Base-by-base conservation (phyloP, 2,888 invertebrate species). In the Clusia tigrina region DNA sequence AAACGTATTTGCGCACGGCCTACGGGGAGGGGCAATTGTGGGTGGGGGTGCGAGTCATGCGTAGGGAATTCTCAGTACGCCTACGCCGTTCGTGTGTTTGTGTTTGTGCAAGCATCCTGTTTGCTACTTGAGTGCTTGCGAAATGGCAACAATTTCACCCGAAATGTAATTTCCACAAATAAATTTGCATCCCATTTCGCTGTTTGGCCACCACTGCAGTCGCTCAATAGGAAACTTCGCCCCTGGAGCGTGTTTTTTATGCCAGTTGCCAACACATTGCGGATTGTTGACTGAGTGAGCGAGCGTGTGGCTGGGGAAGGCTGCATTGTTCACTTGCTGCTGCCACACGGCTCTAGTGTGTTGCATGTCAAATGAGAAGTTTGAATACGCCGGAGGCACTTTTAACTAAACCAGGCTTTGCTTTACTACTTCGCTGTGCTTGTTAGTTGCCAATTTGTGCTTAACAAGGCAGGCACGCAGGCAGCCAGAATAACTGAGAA, bases 361-460 rank as follows among this genome's bases (percentile, higher is more conserved):
- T 54, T 54, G 54, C 25, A 26, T 25, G 54, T 25, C 26, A 42
- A 53, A 58, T 63, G 42, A 58, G 65, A 70, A 61, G 62, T 67
- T 67, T 66, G 67, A 67, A 67, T 69, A 65, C 57, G 57, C 67
- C 64, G 60, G 62, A 67, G 69, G 67, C 62, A 64, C 60, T 64
- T 58, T 56, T 55, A 42, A 52, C 52, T 17, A 52, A 52, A 18
- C 32, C 52, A 37, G 37, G 58, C n/a, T n/a, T n/a, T n/a, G n/a
- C n/a, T n/a, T n/a, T n/a, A n/a, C n/a, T n/a, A n/a, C n/a, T n/a
- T n/a, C n/a, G n/a, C 17, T 52, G 24, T 9, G 60, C 63, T 67
- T 66, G 66, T 67, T 67, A 60, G 65, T 68, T 58, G 60, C 56
- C 60, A 67, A 67, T 64, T 62, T 62, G 60, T 37, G 20, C 60